Evolutionary conservation across 1,140 invertebrate species (phyloP), one percentile per base, ranked within the genome.

Genomic region (Drosophila leontia): DNA sequence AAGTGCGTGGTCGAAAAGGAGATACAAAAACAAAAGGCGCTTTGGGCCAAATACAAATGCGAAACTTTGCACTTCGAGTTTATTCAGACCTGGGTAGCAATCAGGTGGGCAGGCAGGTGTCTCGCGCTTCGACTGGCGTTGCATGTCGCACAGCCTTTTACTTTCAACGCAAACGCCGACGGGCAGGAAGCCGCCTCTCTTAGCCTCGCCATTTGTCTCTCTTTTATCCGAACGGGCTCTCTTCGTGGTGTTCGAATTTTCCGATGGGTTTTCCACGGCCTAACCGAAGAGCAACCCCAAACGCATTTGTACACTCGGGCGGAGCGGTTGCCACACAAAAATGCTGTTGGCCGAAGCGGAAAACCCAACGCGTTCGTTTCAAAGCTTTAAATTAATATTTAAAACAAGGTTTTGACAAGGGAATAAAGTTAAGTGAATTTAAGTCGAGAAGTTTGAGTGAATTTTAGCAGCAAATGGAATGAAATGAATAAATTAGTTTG

Each of bases 251-350:
- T 69, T 59, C 59, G 81, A 72, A 60, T 37, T 72, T 59, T 41
- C 70, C 58, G 69, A 51, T 75, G 75, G 26, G 13, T 32, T 87
- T 87, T 87, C 83, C 79, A 63, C 57, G 26, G 58, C 58, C 47
- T 19, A 45, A 47, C 56, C 17, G 59, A 65, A 60, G 63, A 72
- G 77, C 88, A 88, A 90, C 90, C 91, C 85, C 80, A 77, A 60
- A 44, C 68, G 70, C 72, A 80, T 79, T 91, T 76, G 51, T 62
- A 78, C 80, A 64, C 59, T 92, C 91, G 91, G 85, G 71, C 83
- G 86, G 71, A 78, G 75, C 85, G 91, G 91, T 92, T 90, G 90
- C 59, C 62, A 35, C 48, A 65, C 23, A 32, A 72, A 75, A 81
- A 90, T 85, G 75, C 69, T 61, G 50, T 35, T 60, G 77, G 75